phyloP scores from a whole-genome alignment of 1,140 invertebrate species.

The Orussus abietinus region DNA sequence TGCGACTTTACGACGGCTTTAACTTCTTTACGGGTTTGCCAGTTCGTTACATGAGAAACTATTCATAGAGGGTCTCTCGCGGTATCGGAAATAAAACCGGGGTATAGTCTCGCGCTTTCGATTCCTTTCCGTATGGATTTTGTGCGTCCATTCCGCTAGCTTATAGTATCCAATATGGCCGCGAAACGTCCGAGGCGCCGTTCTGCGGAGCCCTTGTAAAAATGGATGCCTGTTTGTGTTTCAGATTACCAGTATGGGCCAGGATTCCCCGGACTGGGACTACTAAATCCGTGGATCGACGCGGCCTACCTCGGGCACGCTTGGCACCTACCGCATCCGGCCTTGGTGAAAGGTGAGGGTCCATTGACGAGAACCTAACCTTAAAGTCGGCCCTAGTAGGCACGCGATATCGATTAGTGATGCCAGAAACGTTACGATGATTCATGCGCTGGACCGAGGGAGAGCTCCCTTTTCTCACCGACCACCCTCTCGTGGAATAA shows the following conservation, averaged over 20 bases:
- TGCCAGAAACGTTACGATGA: constrained; percentile 41
- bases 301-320: constrained; percentile 70
- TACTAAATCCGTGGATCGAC: constrained; percentile 73
- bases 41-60: no score
- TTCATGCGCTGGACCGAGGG: constrained; percentile 43
- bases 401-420: constrained; percentile 44
- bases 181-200: no score
- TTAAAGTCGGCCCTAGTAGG: constrained; percentile 12
- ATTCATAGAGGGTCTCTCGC: no score
- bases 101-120: no score
- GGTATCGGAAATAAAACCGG: no score
- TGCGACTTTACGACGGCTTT: no score
- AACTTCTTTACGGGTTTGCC: no score
- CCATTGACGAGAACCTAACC: constrained; percentile 17
- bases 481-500: constrained; percentile 19
- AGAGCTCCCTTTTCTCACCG: constrained; percentile 34
- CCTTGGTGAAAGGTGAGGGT: constrained; percentile 59
- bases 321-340: constrained; percentile 65
- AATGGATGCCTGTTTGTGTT: constrained; percentile 41
- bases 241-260: constrained; percentile 65
- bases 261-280: constrained; percentile 57
- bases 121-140: no score
- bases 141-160: no score
- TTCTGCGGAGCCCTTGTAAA: not conserved
- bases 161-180: no score